Evolutionary conservation across 1,140 invertebrate species (phyloP).

Genomic region (Lasaia peninsularis): DNA sequence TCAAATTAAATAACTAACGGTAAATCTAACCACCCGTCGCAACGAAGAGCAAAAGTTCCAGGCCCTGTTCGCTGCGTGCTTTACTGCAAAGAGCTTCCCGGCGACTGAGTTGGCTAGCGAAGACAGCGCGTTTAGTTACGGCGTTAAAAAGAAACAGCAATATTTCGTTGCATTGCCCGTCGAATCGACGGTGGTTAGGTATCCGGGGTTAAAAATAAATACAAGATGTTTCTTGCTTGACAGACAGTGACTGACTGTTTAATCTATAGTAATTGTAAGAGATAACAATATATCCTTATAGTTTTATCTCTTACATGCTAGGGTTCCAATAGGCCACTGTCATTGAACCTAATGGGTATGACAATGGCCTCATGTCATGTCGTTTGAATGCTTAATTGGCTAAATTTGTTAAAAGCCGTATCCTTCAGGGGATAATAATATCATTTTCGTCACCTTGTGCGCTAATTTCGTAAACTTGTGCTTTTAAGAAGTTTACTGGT

Average conservation of each 20-base stretch:
- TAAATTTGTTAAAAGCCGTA: too few relatives aligned
- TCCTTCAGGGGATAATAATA: too few relatives aligned
- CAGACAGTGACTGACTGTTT: too few relatives aligned
- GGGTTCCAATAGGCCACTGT: too few relatives aligned
- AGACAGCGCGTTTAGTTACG: background rate
- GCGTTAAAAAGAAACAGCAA: constrained; percentile 12
- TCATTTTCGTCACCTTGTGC: background rate
- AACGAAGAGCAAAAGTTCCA: constrained; percentile 8
- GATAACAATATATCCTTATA: too few relatives aligned
- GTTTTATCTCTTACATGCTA: too few relatives aligned
- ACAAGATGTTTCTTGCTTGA: too few relatives aligned
- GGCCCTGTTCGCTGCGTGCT: background rate
- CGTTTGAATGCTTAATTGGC: too few relatives aligned
- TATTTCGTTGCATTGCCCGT: background rate
- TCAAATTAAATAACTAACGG: background rate
- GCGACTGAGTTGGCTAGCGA: constrained; percentile 14
- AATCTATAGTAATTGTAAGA: too few relatives aligned
- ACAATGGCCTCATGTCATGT: too few relatives aligned
- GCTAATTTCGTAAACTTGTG: background rate
- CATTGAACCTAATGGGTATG: too few relatives aligned
- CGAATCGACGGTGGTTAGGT: background rate
- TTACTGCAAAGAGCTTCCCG: constrained; percentile 10
- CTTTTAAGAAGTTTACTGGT: background rate
- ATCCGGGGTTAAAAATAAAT: constrained; percentile 11
- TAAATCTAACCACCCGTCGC: constrained; percentile 18